Percentiles rank a stretch among this genome's conserved stretches.
Evolutionary conservation across 2,888 invertebrate genomes (phyloP).

Genomic region (Noctua pronuba): DNA sequence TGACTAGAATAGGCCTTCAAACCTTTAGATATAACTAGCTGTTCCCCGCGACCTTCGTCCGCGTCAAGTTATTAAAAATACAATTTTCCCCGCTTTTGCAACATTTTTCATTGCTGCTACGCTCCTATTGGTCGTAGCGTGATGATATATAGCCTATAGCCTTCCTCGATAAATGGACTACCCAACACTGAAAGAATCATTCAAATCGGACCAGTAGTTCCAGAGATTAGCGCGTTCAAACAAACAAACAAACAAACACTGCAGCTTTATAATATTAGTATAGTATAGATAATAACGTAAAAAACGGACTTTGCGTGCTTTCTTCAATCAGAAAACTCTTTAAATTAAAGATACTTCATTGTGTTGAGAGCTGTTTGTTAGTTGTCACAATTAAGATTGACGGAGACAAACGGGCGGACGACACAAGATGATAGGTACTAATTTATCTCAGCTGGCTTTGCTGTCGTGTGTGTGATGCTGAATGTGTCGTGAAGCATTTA

Average conservation of each 20-base stretch:
- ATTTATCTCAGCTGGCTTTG: constrained; percentile 8
- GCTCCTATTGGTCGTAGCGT: too few species aligned
- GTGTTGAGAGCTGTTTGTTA: neutral
- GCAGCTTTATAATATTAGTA: too few species aligned
- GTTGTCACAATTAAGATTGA: constrained; percentile 19
- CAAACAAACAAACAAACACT: too few species aligned
- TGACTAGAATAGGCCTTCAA: neutral
- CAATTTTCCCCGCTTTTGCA: too few species aligned
- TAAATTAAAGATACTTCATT: neutral
- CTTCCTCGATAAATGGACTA: too few species aligned
- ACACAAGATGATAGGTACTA: constrained; percentile 4
- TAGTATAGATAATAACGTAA: neutral
- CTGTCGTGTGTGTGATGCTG: neutral
- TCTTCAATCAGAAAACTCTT: constrained; percentile 4
- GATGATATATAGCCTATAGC: too few species aligned
- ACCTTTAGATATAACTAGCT: neutral
- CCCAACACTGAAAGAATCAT: too few species aligned
- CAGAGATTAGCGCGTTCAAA: too few species aligned
- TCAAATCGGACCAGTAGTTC: too few species aligned
- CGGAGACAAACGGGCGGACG: neutral
- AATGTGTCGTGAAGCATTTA: neutral
- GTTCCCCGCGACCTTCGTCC: too few species aligned
- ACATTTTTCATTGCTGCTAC: too few species aligned
- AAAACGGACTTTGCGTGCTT: neutral
- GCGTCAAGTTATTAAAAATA: too few species aligned